Evolutionary conservation across 2,888 invertebrate species (phyloP).

Genomic region (Gortyna flavago): DNA sequence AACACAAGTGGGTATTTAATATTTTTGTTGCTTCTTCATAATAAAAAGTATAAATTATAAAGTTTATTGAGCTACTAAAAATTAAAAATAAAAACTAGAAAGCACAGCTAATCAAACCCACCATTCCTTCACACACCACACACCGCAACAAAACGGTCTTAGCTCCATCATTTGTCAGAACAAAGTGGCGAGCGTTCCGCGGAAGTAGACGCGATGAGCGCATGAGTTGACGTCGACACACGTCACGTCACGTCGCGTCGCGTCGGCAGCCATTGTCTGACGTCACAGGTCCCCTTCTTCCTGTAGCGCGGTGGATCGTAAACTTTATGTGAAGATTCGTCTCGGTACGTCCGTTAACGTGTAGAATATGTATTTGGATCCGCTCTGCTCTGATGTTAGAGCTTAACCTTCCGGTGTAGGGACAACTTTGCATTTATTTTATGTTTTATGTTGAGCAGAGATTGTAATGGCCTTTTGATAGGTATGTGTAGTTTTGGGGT

Average conservation of each 20-base stretch:
- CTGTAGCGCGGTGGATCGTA: conserved; percentile 63
- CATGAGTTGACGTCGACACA: conserved; percentile 58
- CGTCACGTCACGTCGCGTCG: conserved; percentile 43
- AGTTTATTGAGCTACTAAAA: neutral
- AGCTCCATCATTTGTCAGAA: conserved; percentile 54
- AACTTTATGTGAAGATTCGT: conserved; percentile 65
- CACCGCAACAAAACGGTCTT: conserved; percentile 30
- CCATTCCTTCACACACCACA: neutral
- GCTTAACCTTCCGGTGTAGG: conserved; percentile 44
- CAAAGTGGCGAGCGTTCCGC: conserved; percentile 59
- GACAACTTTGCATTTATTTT: conserved; percentile 38
- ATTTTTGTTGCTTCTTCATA: neutral
- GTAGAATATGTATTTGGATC: conserved; percentile 55
- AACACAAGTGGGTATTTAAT: neutral
- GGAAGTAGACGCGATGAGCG: conserved; percentile 60
- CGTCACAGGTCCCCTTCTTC: conserved; percentile 57
- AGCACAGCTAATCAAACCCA: conserved; percentile 8
- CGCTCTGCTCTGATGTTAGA: conserved; percentile 53
- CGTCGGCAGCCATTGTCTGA: conserved; percentile 57
- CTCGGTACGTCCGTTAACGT: conserved; percentile 47
- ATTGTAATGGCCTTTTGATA: conserved; percentile 12
- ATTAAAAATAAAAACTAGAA: neutral
- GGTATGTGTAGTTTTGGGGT: neutral
- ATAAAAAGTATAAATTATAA: neutral
- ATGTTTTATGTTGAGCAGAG: conserved; percentile 21